Conservation (phyloP, 1,140 invertebrate genomes). For the Battus philenor region DNA sequence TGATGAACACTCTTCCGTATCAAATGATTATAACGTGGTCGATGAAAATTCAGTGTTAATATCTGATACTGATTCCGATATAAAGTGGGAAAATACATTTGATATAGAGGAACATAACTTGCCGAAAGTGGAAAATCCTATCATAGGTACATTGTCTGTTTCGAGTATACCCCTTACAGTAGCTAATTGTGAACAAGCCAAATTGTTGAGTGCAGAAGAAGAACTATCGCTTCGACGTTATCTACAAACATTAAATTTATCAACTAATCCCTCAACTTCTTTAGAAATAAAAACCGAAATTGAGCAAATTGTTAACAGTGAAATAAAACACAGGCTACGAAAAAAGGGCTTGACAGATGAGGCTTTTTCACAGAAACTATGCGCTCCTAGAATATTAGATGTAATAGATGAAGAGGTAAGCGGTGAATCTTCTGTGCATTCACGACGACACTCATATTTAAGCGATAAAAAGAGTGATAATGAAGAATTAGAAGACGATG, state of each 20-base stretch:
- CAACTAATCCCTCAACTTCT: conserved; percentile 44
- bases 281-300: conserved; percentile 62
- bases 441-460: conserved; percentile 62
- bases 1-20: conserved; percentile 35
- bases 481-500: conserved; percentile 71
- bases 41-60: conserved; percentile 66
- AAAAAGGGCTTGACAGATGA: conserved; percentile 77
- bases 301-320: conserved; percentile 58
- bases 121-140: conserved; percentile 28
- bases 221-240: conserved; percentile 72
- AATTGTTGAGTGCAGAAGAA: conserved; percentile 59
- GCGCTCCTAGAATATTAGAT: conserved; percentile 78
- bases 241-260: conserved; percentile 77
- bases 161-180: conserved; percentile 52
- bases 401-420: conserved; percentile 83
- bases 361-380: conserved; percentile 71
- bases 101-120: conserved; percentile 37
- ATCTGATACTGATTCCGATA: conserved; percentile 77
- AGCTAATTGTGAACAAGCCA: conserved; percentile 52
- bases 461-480: conserved; percentile 63
- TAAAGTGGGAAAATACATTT: conserved; percentile 67
- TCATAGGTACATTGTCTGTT: conserved; percentile 41
- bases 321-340: conserved; percentile 66
- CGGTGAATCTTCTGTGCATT: conserved; percentile 73
- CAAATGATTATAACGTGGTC: conserved; percentile 34